Conservation (phyloP, 2,888 invertebrate genomes). For the Petrolisthes cinctipes region DNA sequence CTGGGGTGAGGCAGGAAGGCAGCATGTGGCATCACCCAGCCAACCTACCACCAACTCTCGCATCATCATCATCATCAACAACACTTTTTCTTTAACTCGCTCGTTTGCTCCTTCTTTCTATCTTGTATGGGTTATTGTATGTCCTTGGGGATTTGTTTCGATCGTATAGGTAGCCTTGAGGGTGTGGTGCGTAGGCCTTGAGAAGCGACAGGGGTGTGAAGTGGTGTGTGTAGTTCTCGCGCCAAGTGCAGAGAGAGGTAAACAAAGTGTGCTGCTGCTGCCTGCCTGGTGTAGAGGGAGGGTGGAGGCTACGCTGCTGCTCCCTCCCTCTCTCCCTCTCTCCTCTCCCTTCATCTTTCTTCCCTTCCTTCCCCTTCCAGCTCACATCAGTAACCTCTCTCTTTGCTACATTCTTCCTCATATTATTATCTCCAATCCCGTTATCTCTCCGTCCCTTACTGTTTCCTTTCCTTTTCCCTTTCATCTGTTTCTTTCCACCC, state of each 20-base stretch:
- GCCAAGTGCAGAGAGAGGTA: conserved; percentile 51
- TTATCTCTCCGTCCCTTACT: not conserved
- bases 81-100: too few relatives aligned
- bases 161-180: too few relatives aligned
- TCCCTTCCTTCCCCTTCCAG: not conserved
- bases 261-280: conserved; percentile 44
- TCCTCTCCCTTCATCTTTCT: conserved; percentile 1
- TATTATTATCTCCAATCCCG: not conserved
- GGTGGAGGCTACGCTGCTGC: conserved; percentile 35
- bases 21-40: conserved; percentile 20
- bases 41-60: not conserved
- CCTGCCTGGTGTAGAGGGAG: conserved; percentile 18
- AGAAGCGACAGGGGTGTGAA: not conserved
- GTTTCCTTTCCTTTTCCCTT: conserved; percentile 1
- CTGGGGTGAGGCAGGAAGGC: conserved; percentile 14
- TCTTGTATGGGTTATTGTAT: too few relatives aligned
- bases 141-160: too few relatives aligned
- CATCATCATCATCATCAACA: too few relatives aligned
- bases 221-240: conserved; percentile 31
- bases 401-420: not conserved
- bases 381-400: not conserved
- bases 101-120: too few relatives aligned
- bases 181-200: not conserved
- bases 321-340: conserved; percentile 10
- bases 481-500: conserved; percentile 7